These are phyloP conservation scores for Podotricha telesiphe DNA, from an alignment of 2,888 invertebrate species.

Conservation along the genomic window DNA sequence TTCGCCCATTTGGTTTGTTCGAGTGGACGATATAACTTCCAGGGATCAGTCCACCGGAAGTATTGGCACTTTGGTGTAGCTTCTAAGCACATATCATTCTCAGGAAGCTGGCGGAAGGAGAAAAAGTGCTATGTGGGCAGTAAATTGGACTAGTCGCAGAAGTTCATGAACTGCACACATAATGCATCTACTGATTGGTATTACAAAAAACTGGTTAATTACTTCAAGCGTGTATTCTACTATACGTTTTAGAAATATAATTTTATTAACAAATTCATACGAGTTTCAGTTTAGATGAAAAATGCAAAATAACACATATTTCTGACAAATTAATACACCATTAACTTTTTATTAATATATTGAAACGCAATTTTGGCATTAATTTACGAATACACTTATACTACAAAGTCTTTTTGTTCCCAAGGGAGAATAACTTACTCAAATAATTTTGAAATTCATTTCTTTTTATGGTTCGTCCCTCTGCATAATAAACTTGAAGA, in stretches of 20 bases:
- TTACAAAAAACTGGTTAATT: too few relatives aligned
- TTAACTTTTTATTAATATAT: too few relatives aligned
- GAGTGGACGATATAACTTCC: conserved; percentile 32
- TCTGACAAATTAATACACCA: too few relatives aligned
- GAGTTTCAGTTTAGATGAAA: too few relatives aligned
- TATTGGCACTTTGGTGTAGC: conserved; percentile 14
- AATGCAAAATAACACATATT: too few relatives aligned
- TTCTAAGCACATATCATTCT: conserved; percentile 9
- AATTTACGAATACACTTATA: too few relatives aligned
- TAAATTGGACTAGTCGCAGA: not conserved
- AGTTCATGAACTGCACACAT: not conserved
- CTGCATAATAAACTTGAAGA: conserved; percentile 24
- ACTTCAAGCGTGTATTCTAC: too few relatives aligned
- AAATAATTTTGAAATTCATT: conserved; percentile 15
- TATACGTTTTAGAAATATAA: too few relatives aligned
- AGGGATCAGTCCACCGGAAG: conserved; percentile 28
- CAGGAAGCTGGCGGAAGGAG: conserved; percentile 7
- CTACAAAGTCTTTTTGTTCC: too few relatives aligned
- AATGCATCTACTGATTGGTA: not conserved
- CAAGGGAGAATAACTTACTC: too few relatives aligned
- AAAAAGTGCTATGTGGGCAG: conserved; percentile 6
- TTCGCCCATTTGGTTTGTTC: conserved; percentile 31
- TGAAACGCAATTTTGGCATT: too few relatives aligned
- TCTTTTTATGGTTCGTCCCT: conserved; percentile 26
- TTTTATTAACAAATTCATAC: too few relatives aligned